Evolutionary conservation across 2,113 vertebrate species (phyloP), one percentile per base, ranked within the genome.

Genomic region (Protomyctophum bolini): DNA sequence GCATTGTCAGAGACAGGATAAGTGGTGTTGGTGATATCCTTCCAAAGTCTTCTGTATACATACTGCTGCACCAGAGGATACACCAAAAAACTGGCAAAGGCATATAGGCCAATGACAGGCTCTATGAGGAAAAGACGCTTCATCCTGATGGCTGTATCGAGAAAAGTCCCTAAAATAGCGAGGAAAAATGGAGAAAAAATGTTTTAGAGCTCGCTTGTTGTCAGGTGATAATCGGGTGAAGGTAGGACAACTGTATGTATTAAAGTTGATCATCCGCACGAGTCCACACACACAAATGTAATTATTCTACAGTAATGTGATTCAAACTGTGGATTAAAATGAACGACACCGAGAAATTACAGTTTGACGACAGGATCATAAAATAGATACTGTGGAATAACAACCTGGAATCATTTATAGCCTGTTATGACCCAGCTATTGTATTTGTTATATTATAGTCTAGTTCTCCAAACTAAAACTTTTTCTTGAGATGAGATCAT

Each of bases 41-140:
- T 75, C 97, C 97, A 97, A 21, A 98, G 87, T 45, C 95, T 90
- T 41, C 93, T 85, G 86, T 98, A 99, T 47, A 98, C 89, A 57
- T 96, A 97, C 67, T 98, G 97, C 77, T 95, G 92, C 2, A 90
- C 76, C 55, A 98, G 81, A 0, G 96, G 96, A 33, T 52, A 72
- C 0, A 71, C 83, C 85, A 96, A 46, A 54, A 89, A 93, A 51
- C 11, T 68, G 15, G 94, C 93, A 61, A 99, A 97, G 0, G 92
- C 72, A 28, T 93, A 96, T 8, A 96, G 12, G 61, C 94, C 93
- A 74, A 98, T 91, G 15, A 95, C 90, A 0, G 97, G 97, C 77
- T 98, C 97, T 58, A 98, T 92, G 0, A 95, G 88, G 56, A 88
- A 80, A 54, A 95, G 75, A 63, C 94, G 87, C 93, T 89, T 95